Base-by-base conservation (phyloP, 2,888 invertebrate genomes). In the Drosophila mettleri region DNA sequence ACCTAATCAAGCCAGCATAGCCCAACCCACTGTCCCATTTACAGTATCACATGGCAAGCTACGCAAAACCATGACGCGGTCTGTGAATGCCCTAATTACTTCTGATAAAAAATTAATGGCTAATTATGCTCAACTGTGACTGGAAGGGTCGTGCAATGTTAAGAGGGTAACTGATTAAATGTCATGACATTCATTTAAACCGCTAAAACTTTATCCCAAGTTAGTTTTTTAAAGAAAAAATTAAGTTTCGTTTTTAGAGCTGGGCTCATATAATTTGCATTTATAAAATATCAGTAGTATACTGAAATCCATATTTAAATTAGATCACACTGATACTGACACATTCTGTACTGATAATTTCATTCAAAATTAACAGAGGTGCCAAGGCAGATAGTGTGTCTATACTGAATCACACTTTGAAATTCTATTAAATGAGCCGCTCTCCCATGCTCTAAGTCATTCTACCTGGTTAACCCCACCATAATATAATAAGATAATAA, bases 41-140 rank as follows among this genome's bases (percentile, higher is more conserved):
- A 9, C 48, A 48, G n/a, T 48, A 48, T 52, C 39, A 36, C 33
- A 46, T 58, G 49, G 29, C 49, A 49, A 22, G 34, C 22, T 22
- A 29, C 46, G 16, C 29, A 46, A 7, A n/a, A 22, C 48, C 59
- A 53, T 74, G 68, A 77, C 78, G 74, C 69, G 60, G 43, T 69
- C 60, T 20, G 18, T 41, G 38, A 57, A 46, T 46, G 49, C 31
- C 67, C 69, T 86, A 82, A 87, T 86, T 82, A 69, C 63, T 80
- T 58, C 69, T 72, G 72, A 86, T 83, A 70, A 83, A 83, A 83
- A 83, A 88, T 88, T 88, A 83, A 83, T 86, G 80, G 73, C 86
- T 88, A 83, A 83, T 83, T 83, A 88, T 74, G 76, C 86, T 69
- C 51, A 45, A 52, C 62, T 55, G 49, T 68, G 68, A 75, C 63